Base-by-base conservation (phyloP, 2,888 invertebrate species). In the Pammene fasciana region DNA sequence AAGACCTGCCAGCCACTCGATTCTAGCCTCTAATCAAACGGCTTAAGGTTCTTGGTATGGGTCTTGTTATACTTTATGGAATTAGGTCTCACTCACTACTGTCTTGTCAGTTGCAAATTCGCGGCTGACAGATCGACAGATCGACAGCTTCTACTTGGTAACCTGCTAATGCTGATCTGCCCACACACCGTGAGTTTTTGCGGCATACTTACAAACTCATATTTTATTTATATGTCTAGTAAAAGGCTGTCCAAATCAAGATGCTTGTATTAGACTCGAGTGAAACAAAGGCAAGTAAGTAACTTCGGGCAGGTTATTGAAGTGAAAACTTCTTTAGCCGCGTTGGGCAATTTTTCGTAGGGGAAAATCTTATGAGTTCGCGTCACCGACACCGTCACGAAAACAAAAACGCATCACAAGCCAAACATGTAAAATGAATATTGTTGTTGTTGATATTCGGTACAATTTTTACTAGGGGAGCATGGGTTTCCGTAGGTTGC, bases 101-200 rank as follows among this genome's bases (percentile, higher is more conserved):
- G 73, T 73, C 71, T 73, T 61, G 65, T 65, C 71, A 72, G 73
- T 72, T 72, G 78, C 82, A 80, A 82, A 67, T 61, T 50, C 36
- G 38, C 14, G 54, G 54, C 62, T 14, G 62, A 67, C 62, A 67
- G 62, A 52, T 68, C 71, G 67, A 67, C 62, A 65, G 62, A 52
- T 68, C 71, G 71, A 71, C 65, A 65, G 70, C 68, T 71, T 68
- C 67, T 64, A 71, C 55, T 62, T 60, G 11, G 57, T 55, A 70
- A 70, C 62, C 16, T 55, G 57, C 57, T 70, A 65, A 59, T 59
- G 68, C 57, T 41, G 57, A 54, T 34, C 45, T n/a, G 68, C 68
- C 68, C 59, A 70, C 68, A 18, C 50, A 45, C 61, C 46, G 48
- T 41, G 41, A 55, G 46, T 61, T 61, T 59, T 60, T 55, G 52